Percentiles rank a stretch among this genome's conserved stretches.
Conservation (phyloP, 92 coral and sea anemone genomes). For the Siderastrea radians region DNA sequence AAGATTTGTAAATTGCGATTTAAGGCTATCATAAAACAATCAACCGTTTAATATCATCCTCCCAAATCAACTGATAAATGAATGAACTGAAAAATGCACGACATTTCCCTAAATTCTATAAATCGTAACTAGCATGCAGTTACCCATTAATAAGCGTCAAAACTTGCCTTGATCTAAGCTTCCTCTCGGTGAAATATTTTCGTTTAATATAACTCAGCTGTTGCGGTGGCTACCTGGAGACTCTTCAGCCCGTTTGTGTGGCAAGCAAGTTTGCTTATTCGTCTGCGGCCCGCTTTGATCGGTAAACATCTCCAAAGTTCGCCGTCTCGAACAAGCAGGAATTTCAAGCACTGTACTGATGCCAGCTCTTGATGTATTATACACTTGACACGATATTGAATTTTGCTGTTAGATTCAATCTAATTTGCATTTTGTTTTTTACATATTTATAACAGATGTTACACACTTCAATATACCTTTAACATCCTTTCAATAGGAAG, state of each 20-base stretch:
- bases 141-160: not conserved
- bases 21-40: not conserved
- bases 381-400: conserved; percentile 4
- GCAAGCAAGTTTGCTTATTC: not conserved
- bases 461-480: not conserved
- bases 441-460: not conserved
- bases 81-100: not conserved
- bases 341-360: not conserved
- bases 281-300: not conserved
- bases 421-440: conserved; percentile 18
- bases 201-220: not conserved
- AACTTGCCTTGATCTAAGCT: conserved; percentile 9
- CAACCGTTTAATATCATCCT: not conserved
- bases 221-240: not conserved
- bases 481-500: not conserved
- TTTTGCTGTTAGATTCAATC: not conserved
- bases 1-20: not conserved
- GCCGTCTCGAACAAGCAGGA: not conserved
- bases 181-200: no score
- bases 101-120: not conserved
- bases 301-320: not conserved
- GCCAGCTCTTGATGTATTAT: not conserved
- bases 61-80: not conserved
- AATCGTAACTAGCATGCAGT: not conserved
- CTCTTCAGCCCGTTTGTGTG: not conserved